Evolutionary conservation across 2,113 vertebrate genomes (phyloP).

Genomic region (Paradoxurus hermaphroditus): DNA sequence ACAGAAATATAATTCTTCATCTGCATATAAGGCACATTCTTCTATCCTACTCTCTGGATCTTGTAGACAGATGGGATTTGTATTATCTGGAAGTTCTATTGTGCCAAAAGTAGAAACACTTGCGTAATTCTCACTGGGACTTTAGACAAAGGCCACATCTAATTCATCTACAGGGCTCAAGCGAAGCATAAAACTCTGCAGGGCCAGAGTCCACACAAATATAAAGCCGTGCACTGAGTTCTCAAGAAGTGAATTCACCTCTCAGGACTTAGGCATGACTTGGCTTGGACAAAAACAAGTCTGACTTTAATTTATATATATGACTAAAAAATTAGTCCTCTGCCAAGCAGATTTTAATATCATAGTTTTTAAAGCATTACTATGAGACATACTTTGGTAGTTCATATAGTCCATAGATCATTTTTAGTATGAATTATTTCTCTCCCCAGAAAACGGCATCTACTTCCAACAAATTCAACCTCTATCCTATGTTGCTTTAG

Average conservation of each 20-base stretch:
- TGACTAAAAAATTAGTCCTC: not conserved
- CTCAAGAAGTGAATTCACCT: not conserved
- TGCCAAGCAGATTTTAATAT: not conserved
- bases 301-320: not conserved
- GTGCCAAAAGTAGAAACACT: not conserved
- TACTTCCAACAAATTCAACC: constrained; percentile 30
- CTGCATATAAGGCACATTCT: not conserved
- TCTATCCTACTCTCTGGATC: not conserved
- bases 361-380: not conserved
- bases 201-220: not conserved
- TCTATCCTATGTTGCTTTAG: not conserved
- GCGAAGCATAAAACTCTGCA: not conserved
- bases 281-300: not conserved
- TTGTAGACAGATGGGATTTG: not conserved
- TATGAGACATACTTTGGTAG: not conserved
- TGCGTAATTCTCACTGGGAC: not conserved
- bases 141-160: not conserved
- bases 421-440: constrained; percentile 17
- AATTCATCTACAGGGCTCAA: not conserved
- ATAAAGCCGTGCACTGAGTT: not conserved
- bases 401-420: not conserved
- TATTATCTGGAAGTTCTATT: not conserved
- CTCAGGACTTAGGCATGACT: not conserved
- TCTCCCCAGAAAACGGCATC: not conserved
- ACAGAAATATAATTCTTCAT: not conserved